phyloP scores from a whole-genome alignment of 2,888 invertebrate species.

The Palloptera scutellata region DNA sequence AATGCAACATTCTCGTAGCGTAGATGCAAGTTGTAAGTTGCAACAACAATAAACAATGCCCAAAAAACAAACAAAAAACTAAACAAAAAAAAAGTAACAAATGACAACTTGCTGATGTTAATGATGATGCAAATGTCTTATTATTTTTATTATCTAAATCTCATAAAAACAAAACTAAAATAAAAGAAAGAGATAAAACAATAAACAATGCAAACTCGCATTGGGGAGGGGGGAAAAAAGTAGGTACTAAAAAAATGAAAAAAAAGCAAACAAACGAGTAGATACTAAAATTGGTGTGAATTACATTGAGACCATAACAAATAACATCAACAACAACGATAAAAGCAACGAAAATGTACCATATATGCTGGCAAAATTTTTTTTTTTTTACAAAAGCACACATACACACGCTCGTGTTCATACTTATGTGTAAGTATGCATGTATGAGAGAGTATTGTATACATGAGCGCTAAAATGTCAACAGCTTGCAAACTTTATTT shows the following conservation, averaged over 20 bases:
- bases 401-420: background rate
- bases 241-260: conserved; percentile 7
- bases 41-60: conserved; percentile 30
- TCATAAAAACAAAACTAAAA: conserved; percentile 28
- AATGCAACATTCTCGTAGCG: background rate
- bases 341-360: too few relatives aligned
- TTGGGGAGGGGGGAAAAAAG: conserved; percentile 9
- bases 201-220: background rate
- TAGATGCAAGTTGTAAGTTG: background rate
- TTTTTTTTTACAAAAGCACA: background rate
- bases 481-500: conserved; percentile 39
- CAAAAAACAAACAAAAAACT: background rate
- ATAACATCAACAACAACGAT: conserved; percentile 25
- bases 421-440: background rate
- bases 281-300: conserved; percentile 39
- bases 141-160: conserved; percentile 44
- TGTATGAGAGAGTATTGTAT: conserved; percentile 28
- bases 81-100: background rate
- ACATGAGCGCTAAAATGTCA: conserved; percentile 38
- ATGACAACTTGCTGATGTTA: conserved; percentile 39
- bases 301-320: conserved; percentile 29
- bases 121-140: conserved; percentile 45
- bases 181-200: background rate
- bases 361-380: too few relatives aligned
- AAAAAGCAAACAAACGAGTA: background rate